Base-by-base conservation (phyloP, 2,888 invertebrate species). In the Amblyjoppa fuscipennis region DNA sequence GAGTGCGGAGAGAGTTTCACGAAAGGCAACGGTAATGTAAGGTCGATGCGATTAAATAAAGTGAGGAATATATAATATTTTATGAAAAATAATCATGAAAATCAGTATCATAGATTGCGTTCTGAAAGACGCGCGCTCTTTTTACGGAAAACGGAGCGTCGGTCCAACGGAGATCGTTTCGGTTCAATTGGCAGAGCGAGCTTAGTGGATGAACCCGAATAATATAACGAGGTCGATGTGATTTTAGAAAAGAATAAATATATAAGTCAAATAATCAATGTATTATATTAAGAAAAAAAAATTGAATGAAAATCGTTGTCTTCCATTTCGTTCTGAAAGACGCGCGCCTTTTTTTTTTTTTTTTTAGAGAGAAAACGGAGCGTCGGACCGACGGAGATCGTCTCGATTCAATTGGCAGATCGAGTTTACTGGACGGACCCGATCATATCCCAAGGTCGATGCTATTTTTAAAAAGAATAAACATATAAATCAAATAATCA, bases 171-270 rank as follows among this genome's bases (percentile, higher is more conserved):
- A 73, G 59, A 59, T 59, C 73, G 28, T 59, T 13, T 25, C 13
- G 25, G 41, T 73, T 38, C 20, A n/a, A 9, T 28, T 2, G 16
- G 3, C 9, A 16, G 6, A 61, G 13, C 31, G 28, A 9, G 41
- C 41, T 61, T 41, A 28, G 25, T 45, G 45, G 1, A 61, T 45
- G 56, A 1, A 45, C 51, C 53, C 1, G 34, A 7, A 31, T 41
- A 64, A 75, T 61, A 75, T 31, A 31, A n/a, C 13, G 2, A 20
- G 56, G 59, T 61, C 83, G 87, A 91, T 89, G 91, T 88, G 88
- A 88, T 87, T 75, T 91, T 91, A 91, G 91, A 92, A 91, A 90
- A 20, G 20, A 90, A 90, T 92, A 66, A 53, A 79, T 53, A 92
- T 91, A 91, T 20, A 92, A 90, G 0, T 20, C 20, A 20, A 20